Base-by-base conservation (phyloP, 2,797 vertebrate genomes). In the Enteromius unitaeniatus region DNA sequence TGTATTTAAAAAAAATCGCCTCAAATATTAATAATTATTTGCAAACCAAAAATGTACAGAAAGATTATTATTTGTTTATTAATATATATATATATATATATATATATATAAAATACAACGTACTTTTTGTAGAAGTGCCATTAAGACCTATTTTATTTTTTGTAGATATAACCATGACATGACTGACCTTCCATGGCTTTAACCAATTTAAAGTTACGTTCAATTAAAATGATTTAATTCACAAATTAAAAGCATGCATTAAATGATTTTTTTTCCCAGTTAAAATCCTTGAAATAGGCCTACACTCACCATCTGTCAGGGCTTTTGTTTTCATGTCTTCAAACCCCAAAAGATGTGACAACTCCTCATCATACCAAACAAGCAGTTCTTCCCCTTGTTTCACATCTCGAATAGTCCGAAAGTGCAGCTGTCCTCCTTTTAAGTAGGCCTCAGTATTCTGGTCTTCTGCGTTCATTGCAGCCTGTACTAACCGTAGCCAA, bases 321-420 rank as follows among this genome's bases (percentile, higher is more conserved):
- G 84, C 90, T 83, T 90, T 93, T 72, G 90, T 68, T 85, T 88
- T 93, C 83, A 94, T 91, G 83, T 96, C 95, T n/a, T 90, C 93
- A 86, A 97, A 95, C 58, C 96, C 95, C 88, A 97, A 89, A 10
- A 97, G 95, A 58, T 92, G 93, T 87, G 95, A 95, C 83, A 97
- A 94, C n/a, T 97, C 96, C 49, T 93, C 91, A 82, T 97, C 95
- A 73, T 97, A 98, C 96, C 97, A 97, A 75, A 98, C 96, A 73
- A 97, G 93, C 70, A 97, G 93, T 83, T 97, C 96, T 84, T 97
- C 96, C 5, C 96, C 96, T 88, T 93, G 93, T 21, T 68, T 90
- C 80, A 97, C 93, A 86, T 94, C 93, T 87, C 95, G 91, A 7
- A 91, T 95, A 76, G 95, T 93, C 45, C 95, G 93, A 85, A 95